Evolutionary conservation across 2,797 vertebrate species (phyloP).

Genomic region (Peromyscus attwateri): DNA sequence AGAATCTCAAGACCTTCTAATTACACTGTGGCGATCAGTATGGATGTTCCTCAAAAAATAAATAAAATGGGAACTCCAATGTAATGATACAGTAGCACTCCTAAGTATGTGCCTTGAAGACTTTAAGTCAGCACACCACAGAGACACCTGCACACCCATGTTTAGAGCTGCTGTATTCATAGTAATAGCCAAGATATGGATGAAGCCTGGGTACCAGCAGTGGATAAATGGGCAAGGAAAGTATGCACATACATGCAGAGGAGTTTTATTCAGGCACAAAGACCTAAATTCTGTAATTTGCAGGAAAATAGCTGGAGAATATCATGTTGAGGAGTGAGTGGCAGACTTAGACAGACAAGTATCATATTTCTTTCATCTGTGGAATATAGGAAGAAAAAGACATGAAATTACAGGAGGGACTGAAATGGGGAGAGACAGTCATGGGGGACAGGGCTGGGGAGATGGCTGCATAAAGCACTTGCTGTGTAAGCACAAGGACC

Average conservation of each 20-base stretch:
- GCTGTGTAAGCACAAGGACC: background rate
- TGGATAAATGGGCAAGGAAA: background rate
- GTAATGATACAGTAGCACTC: background rate
- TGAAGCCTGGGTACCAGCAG: background rate
- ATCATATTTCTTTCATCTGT: background rate
- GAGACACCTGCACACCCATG: background rate
- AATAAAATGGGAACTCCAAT: background rate
- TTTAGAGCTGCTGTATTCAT: background rate
- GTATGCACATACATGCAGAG: background rate
- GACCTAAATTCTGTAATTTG: background rate
- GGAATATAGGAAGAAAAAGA: background rate
- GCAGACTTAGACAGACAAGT: background rate
- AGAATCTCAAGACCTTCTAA: background rate
- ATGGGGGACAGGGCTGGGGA: background rate
- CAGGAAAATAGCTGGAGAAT: background rate
- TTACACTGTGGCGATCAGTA: background rate
- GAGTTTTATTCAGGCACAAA: background rate
- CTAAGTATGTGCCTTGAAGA: background rate
- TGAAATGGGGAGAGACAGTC: background rate
- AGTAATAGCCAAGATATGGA: background rate
- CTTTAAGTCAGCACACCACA: background rate
- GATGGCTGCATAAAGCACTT: background rate
- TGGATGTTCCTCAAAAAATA: background rate
- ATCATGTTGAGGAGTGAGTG: background rate
- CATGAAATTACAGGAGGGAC: background rate